phyloP scores from a whole-genome alignment of 92 coral and sea anemone genomes.

The Epizoanthus ramosus region DNA sequence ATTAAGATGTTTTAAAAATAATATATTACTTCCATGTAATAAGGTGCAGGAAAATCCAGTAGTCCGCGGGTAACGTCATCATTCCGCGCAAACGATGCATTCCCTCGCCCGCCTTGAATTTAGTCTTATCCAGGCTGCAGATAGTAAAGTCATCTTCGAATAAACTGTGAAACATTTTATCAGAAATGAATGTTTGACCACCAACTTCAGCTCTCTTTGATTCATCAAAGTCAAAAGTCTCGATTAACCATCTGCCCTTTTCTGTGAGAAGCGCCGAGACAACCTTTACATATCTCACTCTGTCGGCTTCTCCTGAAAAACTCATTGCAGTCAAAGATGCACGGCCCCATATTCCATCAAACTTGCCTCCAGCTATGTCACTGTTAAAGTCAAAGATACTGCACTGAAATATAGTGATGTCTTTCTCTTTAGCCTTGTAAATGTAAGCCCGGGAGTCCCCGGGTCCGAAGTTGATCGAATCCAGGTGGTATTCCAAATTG shows the following conservation, averaged over 20 bases:
- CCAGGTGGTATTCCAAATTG: constrained; percentile 49
- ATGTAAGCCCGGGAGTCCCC: constrained; percentile 29
- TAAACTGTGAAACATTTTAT: constrained; percentile 9
- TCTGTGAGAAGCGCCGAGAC: constrained; percentile 53
- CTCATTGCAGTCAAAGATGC: constrained; percentile 66
- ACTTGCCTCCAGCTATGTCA: constrained; percentile 54
- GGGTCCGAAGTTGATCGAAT: constrained; percentile 32
- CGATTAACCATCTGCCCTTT: constrained; percentile 68
- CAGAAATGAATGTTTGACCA: constrained; percentile 13
- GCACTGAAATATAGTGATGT: constrained; percentile 62
- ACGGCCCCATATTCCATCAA: constrained; percentile 83
- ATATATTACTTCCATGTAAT: constrained; percentile 6
- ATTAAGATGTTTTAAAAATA: no score
- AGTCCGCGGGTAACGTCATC: constrained; percentile 6
- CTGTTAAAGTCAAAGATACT: constrained; percentile 46
- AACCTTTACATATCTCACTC: constrained; percentile 43
- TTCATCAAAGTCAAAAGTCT: constrained; percentile 55
- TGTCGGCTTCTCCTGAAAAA: constrained; percentile 3
- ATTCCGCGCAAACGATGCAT: constrained; percentile 18
- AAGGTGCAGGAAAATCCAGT: constrained; percentile 12
- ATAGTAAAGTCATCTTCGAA: constrained; percentile 2
- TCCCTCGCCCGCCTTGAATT: background rate
- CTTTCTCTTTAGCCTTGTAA: constrained; percentile 47
- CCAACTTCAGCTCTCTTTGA: constrained; percentile 4
- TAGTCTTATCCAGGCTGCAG: background rate